Evolutionary conservation across 2,113 vertebrate species (phyloP).

Genomic region (Phrynosoma blainvillii): DNA sequence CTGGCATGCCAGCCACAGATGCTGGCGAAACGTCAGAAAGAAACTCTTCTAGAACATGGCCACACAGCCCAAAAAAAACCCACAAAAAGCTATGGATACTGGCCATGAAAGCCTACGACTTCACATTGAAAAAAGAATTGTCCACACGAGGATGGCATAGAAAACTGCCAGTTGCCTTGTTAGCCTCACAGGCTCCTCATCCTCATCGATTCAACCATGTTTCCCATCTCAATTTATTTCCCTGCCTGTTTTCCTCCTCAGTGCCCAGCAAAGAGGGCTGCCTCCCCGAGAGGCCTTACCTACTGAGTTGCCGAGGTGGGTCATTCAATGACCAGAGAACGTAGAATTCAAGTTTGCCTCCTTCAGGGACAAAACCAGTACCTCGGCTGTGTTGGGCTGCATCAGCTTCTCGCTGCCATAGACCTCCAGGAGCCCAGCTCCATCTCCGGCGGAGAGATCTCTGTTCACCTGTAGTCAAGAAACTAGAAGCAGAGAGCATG

Average conservation of each 20-base stretch:
- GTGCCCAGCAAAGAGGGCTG: background rate
- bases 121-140: background rate
- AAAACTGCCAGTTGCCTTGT: too few species aligned
- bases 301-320: conserved; percentile 78
- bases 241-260: background rate
- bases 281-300: conserved; percentile 60
- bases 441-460: background rate
- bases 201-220: too few species aligned
- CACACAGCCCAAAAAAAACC: too few species aligned
- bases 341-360: conserved; percentile 72
- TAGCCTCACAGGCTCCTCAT: background rate
- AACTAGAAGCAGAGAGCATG: background rate
- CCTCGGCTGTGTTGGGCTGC: background rate
- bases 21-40: too few species aligned
- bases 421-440: conserved; percentile 20
- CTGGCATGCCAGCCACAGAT: too few species aligned
- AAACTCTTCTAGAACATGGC: too few species aligned
- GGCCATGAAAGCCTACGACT: too few species aligned
- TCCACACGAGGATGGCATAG: too few species aligned
- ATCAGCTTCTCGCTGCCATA: background rate
- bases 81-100: too few species aligned
- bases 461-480: background rate
- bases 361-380: background rate
- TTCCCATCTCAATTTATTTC: background rate
- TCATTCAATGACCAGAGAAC: conserved; percentile 80